These are phyloP conservation scores for Oncorhynchus keta DNA, from an alignment of 2,113 vertebrate species.

Conservation along the genomic window DNA sequence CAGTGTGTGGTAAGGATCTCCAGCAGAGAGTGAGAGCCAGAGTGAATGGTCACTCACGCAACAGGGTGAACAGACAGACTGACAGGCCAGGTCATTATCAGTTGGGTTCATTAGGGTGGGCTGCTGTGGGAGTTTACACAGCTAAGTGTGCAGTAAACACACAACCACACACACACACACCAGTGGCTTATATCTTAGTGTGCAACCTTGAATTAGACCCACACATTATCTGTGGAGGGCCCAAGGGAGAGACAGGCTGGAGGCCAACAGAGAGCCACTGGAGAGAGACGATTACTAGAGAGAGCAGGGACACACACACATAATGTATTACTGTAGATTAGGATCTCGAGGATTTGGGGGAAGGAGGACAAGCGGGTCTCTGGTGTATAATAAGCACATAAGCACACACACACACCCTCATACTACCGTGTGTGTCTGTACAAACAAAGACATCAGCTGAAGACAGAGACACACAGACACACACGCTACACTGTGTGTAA, in stretches of 20 bases:
- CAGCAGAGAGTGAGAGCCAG: no score
- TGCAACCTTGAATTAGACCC: background rate
- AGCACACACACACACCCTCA: no score
- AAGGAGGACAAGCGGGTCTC: background rate
- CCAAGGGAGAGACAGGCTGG: background rate
- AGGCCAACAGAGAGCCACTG: background rate
- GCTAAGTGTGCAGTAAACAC: background rate
- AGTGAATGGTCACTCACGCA: no score
- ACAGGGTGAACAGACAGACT: no score
- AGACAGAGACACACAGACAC: constrained; percentile 5
- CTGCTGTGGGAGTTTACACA: background rate
- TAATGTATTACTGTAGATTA: background rate
- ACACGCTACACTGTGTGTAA: constrained; percentile 32
- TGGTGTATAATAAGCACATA: no score
- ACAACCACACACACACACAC: constrained; percentile 21
- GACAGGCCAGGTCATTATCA: background rate
- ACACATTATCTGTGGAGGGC: no score
- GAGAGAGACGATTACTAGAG: background rate
- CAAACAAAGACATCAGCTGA: no score
- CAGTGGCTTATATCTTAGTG: background rate
- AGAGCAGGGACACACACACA: background rate
- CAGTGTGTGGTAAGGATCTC: no score
- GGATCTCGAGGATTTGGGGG: background rate
- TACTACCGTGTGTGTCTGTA: no score
- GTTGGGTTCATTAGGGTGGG: background rate